Evolutionary conservation across 2,888 invertebrate genomes (phyloP), one percentile per base, ranked within the genome.

Genomic region (Trichacis sp.): DNA sequence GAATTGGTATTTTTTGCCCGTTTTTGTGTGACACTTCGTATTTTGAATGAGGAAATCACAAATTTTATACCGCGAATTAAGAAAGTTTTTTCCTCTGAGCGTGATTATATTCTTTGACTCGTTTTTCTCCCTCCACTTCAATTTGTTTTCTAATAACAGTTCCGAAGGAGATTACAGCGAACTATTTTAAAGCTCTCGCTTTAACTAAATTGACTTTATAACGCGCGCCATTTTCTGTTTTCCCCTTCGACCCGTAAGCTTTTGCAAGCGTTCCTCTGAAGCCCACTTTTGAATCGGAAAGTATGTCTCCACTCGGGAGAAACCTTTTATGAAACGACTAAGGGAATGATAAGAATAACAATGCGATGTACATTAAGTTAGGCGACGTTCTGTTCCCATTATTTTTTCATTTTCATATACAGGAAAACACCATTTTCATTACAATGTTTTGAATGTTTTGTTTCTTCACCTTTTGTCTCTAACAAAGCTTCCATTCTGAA

Each of bases 201-300:
- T 43, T 19, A 19, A 43, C 18, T 19, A 19, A 43, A 43, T 43
- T 43, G 43, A 43, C 43, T 43, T 19, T 11, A 19, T 43, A 43
- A 9, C 18, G 43, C 19, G 43, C 43, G 43, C 43, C 19, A 43
- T 43, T 43, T 43, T 18, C 43, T 11, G 17, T 43, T 18, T 19
- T 33, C 15, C 15, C 40, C 15, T 8, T 15, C 14, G 43, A 15
- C 19, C 43, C 43, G 18, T 43, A 43, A 43, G 15, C 42, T 12
- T 24, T 8, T 8, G 24, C 24, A 24, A 24, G 24, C 24, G 8
- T 24, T 8, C 24, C 24, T 33, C 33, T n/a, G n/a, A 33, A 33
- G 17, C 42, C n/a, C 42, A 15, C 42, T 42, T 36, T 42, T 42
- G 42, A 42, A 42, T 42, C 42, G 33, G 33, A 33, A 33, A 33